Conservation (phyloP, 2,888 invertebrate genomes). For the Dryadula phaetusa region DNA sequence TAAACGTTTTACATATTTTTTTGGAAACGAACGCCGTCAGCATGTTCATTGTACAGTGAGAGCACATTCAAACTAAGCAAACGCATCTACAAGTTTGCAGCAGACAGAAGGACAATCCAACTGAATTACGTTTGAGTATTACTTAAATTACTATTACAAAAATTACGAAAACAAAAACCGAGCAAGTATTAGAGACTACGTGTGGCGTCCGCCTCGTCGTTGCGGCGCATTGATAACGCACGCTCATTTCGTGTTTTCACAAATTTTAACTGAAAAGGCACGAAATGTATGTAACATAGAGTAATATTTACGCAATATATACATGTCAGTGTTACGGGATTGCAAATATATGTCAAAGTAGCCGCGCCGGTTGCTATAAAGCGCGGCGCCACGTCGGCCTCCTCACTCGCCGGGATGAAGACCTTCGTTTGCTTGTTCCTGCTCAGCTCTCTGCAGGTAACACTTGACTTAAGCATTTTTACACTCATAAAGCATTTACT, state of each 20-base stretch:
- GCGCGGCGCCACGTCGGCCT: background rate
- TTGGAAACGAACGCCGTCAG: no score
- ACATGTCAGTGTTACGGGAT: slow-evolving; percentile 29
- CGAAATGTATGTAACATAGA: background rate
- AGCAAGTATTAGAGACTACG: background rate
- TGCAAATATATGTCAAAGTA: slow-evolving; percentile 16
- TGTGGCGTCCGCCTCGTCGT: background rate
- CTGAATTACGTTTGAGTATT: no score
- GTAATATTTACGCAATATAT: slow-evolving; percentile 10
- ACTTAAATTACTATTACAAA: no score
- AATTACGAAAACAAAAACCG: background rate
- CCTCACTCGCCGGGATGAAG: slow-evolving; percentile 38
- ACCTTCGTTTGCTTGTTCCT: slow-evolving; percentile 33
- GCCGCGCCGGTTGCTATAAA: slow-evolving; percentile 40
- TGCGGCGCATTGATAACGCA: slow-evolving; percentile 4
- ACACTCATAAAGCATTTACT: no score
- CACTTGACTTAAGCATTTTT: no score
- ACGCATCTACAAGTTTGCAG: no score
- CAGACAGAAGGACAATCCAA: no score
- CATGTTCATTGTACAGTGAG: no score
- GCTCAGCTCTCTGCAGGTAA: slow-evolving; percentile 47
- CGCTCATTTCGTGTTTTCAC: background rate
- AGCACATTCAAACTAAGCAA: no score
- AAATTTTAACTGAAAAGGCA: background rate
- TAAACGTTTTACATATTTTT: no score